These are phyloP conservation scores for Papilio machaon DNA, from an alignment of 1,140 invertebrate species.

Conservation along the genomic window DNA sequence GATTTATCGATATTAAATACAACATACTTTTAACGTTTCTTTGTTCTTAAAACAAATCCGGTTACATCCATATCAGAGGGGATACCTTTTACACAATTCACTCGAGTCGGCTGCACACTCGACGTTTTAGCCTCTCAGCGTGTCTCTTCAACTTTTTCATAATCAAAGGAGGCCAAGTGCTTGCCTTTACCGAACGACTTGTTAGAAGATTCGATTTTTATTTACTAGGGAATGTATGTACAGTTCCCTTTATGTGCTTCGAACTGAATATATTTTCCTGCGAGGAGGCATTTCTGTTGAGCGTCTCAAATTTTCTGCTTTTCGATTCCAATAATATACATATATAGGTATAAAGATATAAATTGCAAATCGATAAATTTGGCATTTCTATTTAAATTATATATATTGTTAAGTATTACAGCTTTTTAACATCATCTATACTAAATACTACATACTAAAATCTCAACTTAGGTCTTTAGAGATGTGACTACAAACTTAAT, in stretches of 20 bases:
- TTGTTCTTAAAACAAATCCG: constrained; percentile 3
- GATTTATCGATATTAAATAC: background rate
- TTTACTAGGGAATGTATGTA: constrained; percentile 15
- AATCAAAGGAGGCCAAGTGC: constrained; percentile 65
- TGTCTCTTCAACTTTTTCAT: constrained; percentile 69
- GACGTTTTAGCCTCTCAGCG: constrained; percentile 58
- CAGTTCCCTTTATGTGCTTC: background rate
- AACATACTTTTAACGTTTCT: background rate
- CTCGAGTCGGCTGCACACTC: constrained; percentile 45
- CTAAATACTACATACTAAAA: background rate
- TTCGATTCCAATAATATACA: background rate
- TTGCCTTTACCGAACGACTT: constrained; percentile 41
- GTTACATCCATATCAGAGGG: background rate
- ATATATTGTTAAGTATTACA: no score
- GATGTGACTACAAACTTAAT: background rate
- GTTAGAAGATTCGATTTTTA: constrained; percentile 29
- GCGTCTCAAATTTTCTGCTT: background rate
- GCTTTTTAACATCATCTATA: no score
- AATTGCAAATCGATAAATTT: no score
- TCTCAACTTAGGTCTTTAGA: background rate
- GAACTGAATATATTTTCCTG: constrained; percentile 6
- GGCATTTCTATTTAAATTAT: no score
- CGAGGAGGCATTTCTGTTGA: background rate
- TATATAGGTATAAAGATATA: background rate
- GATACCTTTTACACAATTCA: constrained; percentile 62